Percentiles rank a stretch among this genome's conserved stretches.
phyloP scores from a whole-genome alignment of 2,113 vertebrate species.

The Myanophis thanlyinensis region DNA sequence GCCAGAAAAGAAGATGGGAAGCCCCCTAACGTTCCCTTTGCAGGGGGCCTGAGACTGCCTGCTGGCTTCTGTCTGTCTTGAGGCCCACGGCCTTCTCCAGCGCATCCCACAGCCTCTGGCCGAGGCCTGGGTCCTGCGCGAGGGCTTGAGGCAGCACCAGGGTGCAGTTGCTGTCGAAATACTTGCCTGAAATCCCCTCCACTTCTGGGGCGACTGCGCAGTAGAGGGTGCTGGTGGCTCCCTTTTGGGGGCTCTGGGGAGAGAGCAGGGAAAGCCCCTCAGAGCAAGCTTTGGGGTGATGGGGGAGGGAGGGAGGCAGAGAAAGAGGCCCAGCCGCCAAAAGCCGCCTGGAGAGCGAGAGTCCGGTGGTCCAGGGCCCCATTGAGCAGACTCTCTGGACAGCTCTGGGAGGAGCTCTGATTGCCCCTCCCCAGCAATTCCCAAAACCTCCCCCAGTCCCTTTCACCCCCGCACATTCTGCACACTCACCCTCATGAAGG shows the following conservation, averaged over 20 bases:
- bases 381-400: background rate
- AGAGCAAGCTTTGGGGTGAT: too few relatives aligned
- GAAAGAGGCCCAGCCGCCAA: background rate
- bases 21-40: background rate
- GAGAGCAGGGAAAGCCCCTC: background rate
- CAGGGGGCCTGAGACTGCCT: background rate
- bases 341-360: background rate
- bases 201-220: constrained; percentile 79
- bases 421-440: background rate
- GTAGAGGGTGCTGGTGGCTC: constrained; percentile 80
- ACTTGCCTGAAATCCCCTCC: constrained; percentile 80
- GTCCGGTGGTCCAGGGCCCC: background rate
- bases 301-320: background rate
- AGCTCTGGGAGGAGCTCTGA: background rate
- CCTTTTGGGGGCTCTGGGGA: constrained; percentile 73
- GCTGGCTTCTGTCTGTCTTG: background rate
- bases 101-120: constrained; percentile 79
- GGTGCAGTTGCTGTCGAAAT: constrained; percentile 78
- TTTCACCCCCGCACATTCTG: too few relatives aligned
- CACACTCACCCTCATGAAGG: constrained; percentile 80
- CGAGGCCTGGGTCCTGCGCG: constrained; percentile 69
- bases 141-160: constrained; percentile 66
- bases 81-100: constrained; percentile 71
- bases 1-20: background rate
- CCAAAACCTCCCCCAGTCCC: background rate